phyloP scores from a whole-genome alignment of 2,888 invertebrate species.

The Penaeus monodon region DNA sequence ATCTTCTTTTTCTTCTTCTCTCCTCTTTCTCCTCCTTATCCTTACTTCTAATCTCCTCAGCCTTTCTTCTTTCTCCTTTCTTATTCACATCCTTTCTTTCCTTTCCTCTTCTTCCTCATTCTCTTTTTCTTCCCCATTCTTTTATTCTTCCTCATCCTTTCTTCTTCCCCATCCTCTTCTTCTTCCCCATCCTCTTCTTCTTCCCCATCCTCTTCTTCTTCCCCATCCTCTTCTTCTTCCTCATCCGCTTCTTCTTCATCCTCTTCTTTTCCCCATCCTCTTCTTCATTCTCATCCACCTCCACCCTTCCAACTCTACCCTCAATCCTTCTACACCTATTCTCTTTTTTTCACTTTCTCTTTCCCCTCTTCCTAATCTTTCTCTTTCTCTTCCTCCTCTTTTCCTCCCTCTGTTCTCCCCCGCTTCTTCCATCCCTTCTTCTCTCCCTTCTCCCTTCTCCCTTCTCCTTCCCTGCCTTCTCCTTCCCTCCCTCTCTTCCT shows the following conservation, averaged over 20 bases:
- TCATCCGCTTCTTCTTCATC: not conserved
- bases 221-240: not conserved
- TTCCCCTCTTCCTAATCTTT: no score
- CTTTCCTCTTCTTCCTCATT: not conserved
- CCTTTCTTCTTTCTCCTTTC: not conserved
- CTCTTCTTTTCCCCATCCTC: not conserved
- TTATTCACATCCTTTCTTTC: not conserved
- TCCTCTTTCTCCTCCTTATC: not conserved
- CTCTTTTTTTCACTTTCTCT: no score
- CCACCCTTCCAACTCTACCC: no score
- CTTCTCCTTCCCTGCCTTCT: no score
- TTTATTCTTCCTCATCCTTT: not conserved
- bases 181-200: not conserved
- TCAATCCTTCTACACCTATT: no score
- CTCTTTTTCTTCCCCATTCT: not conserved
- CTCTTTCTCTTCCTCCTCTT: no score
- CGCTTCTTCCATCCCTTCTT: no score
- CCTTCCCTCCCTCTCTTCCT: no score
- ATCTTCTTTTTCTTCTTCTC: not conserved
- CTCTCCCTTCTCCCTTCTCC: no score
- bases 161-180: not conserved
- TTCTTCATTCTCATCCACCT: no score
- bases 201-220: no score
- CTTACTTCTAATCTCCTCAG: not conserved
- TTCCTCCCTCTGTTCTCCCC: no score